These are phyloP conservation scores for Spodoptera litura DNA, from an alignment of 1,140 invertebrate genomes.

Conservation along the genomic window DNA sequence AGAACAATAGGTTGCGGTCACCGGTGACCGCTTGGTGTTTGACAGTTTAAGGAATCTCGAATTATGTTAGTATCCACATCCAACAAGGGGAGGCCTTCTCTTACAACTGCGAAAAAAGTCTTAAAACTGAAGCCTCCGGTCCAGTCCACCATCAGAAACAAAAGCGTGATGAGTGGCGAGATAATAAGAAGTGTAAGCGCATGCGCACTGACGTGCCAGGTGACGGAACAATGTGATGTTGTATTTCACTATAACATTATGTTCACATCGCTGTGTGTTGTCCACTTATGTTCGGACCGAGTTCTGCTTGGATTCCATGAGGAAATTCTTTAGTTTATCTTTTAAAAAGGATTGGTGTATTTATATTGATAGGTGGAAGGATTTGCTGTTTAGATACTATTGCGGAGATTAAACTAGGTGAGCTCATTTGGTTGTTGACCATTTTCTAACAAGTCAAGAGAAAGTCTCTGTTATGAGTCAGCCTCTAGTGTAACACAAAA, in stretches of 20 bases:
- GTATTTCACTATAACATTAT: conserved; percentile 85
- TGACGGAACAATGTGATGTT: conserved; percentile 84
- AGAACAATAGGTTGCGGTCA: no score
- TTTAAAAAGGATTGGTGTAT: neutral
- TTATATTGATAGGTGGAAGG: no score
- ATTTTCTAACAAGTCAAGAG: no score
- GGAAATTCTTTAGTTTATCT: neutral
- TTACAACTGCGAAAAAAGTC: neutral
- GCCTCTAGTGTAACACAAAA: no score
- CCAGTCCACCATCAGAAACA: conserved; percentile 22
- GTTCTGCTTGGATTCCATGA: conserved; percentile 59
- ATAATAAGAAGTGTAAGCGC: conserved; percentile 30
- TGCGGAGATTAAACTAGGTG: no score
- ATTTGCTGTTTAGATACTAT: no score
- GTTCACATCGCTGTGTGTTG: conserved; percentile 80
- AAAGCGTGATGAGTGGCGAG: conserved; percentile 32
- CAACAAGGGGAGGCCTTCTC: no score
- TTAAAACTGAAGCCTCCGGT: neutral
- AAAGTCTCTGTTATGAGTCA: no score
- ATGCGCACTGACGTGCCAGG: conserved; percentile 44
- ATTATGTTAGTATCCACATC: no score
- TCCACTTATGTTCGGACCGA: conserved; percentile 78
- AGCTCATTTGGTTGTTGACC: no score
- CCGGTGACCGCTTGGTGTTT: no score
- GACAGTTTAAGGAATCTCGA: no score